Evolutionary conservation across 2,113 vertebrate species (phyloP).

Genomic region (Noturus placidus): DNA sequence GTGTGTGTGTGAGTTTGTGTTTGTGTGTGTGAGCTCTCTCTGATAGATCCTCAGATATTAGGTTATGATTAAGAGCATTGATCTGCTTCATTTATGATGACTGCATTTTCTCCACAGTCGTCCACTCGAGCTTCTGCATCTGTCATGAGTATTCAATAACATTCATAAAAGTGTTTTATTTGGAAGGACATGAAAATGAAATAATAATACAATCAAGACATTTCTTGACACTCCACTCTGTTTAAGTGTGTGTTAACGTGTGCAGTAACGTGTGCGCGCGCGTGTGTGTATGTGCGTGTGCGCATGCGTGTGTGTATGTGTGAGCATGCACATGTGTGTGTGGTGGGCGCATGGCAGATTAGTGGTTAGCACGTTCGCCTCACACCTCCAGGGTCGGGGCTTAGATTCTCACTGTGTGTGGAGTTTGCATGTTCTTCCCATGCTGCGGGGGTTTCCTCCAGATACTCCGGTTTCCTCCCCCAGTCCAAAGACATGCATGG

Average conservation of each 20-base stretch:
- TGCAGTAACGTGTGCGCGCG: not conserved
- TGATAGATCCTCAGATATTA: conserved; percentile 40
- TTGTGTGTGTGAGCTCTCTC: not conserved
- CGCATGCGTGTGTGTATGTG: not conserved
- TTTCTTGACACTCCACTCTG: conserved; percentile 11
- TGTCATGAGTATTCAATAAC: conserved; percentile 48
- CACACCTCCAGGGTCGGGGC: no score
- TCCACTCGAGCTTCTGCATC: conserved; percentile 12
- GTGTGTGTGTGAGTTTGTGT: no score
- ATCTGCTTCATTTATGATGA: conserved; percentile 48
- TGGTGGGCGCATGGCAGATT: not conserved
- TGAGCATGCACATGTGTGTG: conserved; percentile 6
- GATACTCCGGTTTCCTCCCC: no score
- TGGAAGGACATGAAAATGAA: conserved; percentile 18
- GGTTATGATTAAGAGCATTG: conserved; percentile 49
- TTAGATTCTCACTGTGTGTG: no score
- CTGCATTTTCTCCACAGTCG: conserved; percentile 48
- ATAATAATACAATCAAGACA: conserved; percentile 5
- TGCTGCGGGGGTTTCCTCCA: no score
- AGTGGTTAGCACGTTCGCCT: no score
- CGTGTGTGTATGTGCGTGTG: conserved; percentile 35
- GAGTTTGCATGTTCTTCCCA: no score
- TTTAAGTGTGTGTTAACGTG: conserved; percentile 20
- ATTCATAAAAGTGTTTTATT: conserved; percentile 41
- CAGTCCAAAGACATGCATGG: no score